Evolutionary conservation across 2,888 invertebrate species (phyloP).

Genomic region (Steinernema scapterisci): DNA sequence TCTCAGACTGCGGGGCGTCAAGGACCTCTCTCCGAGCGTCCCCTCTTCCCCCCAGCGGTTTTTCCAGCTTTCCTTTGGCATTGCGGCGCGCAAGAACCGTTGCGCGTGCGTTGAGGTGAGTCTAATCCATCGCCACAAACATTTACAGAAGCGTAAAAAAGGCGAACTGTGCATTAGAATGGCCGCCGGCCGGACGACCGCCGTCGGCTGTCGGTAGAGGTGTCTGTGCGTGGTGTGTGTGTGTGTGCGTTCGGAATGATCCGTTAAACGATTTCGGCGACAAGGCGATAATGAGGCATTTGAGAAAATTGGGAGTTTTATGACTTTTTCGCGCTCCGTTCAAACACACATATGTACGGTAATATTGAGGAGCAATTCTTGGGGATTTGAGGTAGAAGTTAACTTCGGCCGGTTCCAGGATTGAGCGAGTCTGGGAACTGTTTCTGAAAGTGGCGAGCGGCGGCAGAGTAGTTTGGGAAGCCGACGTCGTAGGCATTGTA

Average conservation of each 20-base stretch:
- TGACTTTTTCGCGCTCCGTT: neutral
- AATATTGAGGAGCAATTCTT: neutral
- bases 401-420: slow-evolving; percentile 37
- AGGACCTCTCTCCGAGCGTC: slow-evolving; percentile 4
- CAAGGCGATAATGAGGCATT: slow-evolving; percentile 26
- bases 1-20: slow-evolving; percentile 32
- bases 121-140: slow-evolving; percentile 29
- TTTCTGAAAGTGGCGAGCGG: slow-evolving; percentile 24
- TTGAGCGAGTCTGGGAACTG: slow-evolving; percentile 30
- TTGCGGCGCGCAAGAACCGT: neutral
- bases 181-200: neutral
- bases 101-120: neutral
- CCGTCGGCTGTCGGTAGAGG: no score
- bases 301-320: neutral
- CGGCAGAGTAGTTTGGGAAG: slow-evolving; percentile 51
- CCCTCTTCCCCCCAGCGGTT: neutral
- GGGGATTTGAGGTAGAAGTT: neutral
- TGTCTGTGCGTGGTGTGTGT: no score
- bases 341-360: neutral
- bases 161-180: neutral
- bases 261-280: neutral
- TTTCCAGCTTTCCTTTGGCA: no score
- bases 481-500: slow-evolving; percentile 54
- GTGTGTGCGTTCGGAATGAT: neutral
- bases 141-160: slow-evolving; percentile 23